Evolutionary conservation across 2,113 vertebrate species (phyloP), one percentile per base, ranked within the genome.

Genomic region (Corapipo altera): DNA sequence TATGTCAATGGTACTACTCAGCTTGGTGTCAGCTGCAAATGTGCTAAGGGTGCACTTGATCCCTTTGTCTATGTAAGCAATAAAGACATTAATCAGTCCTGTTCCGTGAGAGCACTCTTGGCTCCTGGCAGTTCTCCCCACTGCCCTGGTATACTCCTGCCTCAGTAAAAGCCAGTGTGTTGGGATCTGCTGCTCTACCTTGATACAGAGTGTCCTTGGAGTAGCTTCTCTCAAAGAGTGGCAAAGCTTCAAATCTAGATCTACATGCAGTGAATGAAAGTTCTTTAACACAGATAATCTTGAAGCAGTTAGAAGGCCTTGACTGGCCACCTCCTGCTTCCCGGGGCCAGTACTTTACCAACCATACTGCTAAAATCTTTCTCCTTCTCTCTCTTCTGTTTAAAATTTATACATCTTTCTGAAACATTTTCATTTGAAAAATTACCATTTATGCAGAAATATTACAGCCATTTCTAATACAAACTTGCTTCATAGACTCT

Each of bases 31-130:
- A 9, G 66, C 52, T 66, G 44, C 18, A 44, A 66, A 51, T 0
- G 0, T 51, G 15, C 32, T 51, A 26, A 37, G 26, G 11, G 15
- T 58, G 33, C 9, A 58, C 27, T 66, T 1, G 0, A 66, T 51
- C 27, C 15, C 35, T 72, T 58, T 8, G 64, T 43, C 43, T 49
- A 5, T 12, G 21, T 27, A 57, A 57, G 30, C 35, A 30, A 41
- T 35, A 49, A 72, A 55, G 21, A 43, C 17, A 33, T 23, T 43
- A 65, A 43, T 19, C 27, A 37, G 3, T 33, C 26, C 8, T 26
- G 16, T 58, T 43, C 43, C 51, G 23, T 32, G 32, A 80, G 32
- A 57, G 43, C 37, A n/a, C n/a, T 54, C 52, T 32, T 72, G 49
- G 11, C 49, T 65, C 20, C 75, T 79, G 49, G n/a, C 0, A 0